phyloP scores from a whole-genome alignment of 2,113 vertebrate genomes.

The Callaeas wilsoni region DNA sequence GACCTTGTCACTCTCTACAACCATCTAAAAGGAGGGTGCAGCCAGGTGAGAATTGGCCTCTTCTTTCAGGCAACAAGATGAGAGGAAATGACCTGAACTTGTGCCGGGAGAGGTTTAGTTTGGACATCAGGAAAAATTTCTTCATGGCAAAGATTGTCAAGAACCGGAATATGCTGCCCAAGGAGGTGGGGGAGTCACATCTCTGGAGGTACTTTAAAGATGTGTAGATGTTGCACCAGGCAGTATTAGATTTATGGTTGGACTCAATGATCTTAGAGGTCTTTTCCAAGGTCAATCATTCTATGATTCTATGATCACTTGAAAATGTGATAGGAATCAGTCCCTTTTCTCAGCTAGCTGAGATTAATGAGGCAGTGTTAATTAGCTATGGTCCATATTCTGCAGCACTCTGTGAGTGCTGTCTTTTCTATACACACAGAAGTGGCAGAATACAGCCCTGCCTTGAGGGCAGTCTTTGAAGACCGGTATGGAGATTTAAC shows the following conservation, averaged over 20 bases:
- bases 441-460: not conserved
- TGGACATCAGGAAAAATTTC: not conserved
- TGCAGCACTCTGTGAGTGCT: not conserved
- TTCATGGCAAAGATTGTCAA: not conserved
- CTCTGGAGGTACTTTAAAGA: not conserved
- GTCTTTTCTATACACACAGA: not conserved
- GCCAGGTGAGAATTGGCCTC: rapidly evolving
- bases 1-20: rapidly evolving
- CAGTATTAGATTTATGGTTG: not conserved
- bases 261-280: not conserved
- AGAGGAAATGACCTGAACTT: not conserved
- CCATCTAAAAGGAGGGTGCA: not conserved
- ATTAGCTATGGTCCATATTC: not conserved
- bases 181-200: not conserved
- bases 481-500: not conserved
- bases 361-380: not conserved
- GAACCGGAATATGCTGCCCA: not conserved
- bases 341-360: not conserved
- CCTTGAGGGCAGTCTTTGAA: not conserved
- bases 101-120: not conserved
- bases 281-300: not conserved
- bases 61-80: not conserved
- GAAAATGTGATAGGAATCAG: not conserved
- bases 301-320: not conserved
- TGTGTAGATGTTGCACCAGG: not conserved